Percentiles rank a stretch among this genome's conserved stretches.
Evolutionary conservation across 2,113 vertebrate species (phyloP).

Genomic region (Marcusenius ussheri): DNA sequence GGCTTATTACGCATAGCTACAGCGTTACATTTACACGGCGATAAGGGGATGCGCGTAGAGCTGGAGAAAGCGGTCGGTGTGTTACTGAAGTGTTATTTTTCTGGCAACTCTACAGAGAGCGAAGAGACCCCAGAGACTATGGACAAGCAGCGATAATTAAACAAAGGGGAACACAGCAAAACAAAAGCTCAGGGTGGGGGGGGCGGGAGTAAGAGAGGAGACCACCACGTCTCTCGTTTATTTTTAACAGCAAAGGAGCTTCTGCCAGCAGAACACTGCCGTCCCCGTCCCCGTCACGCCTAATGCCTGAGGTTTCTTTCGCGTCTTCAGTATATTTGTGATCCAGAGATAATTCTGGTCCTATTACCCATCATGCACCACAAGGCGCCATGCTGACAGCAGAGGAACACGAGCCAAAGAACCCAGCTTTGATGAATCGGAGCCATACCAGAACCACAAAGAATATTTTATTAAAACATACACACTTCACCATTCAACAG

Average conservation of each 20-base stretch:
- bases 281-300: background rate
- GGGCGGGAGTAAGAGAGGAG: background rate
- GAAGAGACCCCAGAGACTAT: background rate
- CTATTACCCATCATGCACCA: background rate
- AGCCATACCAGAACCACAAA: background rate
- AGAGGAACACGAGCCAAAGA: background rate
- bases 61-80: background rate
- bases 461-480: background rate
- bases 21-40: background rate
- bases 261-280: background rate
- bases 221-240: background rate
- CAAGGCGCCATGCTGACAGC: background rate
- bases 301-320: background rate
- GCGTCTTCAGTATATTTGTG: background rate
- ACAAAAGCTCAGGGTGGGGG: background rate
- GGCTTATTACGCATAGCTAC: background rate
- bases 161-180: background rate
- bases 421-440: background rate
- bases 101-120: background rate
- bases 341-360: background rate
- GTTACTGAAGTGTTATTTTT: slow-evolving; percentile 3
- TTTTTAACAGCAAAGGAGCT: background rate
- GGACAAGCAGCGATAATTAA: slow-evolving; percentile 8
- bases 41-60: background rate
- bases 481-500: background rate